Percentiles rank a stretch among this genome's conserved stretches.
These are phyloP conservation scores for Aspidoscelis tigris DNA, from an alignment of 2,113 vertebrate species.

Conservation along the genomic window DNA sequence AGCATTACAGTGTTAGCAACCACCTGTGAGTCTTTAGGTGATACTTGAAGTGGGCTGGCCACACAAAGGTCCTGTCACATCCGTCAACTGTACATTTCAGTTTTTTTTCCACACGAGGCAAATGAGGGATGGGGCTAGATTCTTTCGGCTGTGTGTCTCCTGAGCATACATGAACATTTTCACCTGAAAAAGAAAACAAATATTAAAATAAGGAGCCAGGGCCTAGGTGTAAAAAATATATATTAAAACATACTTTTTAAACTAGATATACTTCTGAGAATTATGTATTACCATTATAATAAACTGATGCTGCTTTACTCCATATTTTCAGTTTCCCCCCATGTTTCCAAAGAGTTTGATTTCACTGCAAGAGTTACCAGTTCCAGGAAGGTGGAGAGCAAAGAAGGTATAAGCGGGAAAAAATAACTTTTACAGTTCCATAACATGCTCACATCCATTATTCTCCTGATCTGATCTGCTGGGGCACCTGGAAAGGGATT, in stretches of 20 bases:
- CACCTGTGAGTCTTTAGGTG: constrained; percentile 98
- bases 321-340: background rate
- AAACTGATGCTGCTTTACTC: constrained; percentile 18
- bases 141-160: constrained; percentile 86
- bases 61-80: constrained; percentile 93
- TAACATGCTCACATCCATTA: background rate
- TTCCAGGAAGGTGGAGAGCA: background rate
- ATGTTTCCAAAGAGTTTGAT: background rate
- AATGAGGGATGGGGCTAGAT: constrained; percentile 71
- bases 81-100: constrained; percentile 94
- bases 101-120: constrained; percentile 85
- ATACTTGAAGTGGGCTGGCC: constrained; percentile 96
- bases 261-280: background rate
- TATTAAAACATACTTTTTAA: background rate
- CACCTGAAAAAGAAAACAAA: constrained; percentile 76
- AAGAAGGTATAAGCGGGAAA: background rate
- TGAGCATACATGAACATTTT: constrained; percentile 85
- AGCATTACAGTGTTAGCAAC: constrained; percentile 28
- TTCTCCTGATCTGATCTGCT: background rate
- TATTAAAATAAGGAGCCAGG: constrained; percentile 22
- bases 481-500: background rate
- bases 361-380: background rate
- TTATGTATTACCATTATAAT: background rate
- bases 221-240: background rate
- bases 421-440: background rate